Evolutionary conservation across 2,797 vertebrate species (phyloP).

Genomic region (Gobio occitaniae): DNA sequence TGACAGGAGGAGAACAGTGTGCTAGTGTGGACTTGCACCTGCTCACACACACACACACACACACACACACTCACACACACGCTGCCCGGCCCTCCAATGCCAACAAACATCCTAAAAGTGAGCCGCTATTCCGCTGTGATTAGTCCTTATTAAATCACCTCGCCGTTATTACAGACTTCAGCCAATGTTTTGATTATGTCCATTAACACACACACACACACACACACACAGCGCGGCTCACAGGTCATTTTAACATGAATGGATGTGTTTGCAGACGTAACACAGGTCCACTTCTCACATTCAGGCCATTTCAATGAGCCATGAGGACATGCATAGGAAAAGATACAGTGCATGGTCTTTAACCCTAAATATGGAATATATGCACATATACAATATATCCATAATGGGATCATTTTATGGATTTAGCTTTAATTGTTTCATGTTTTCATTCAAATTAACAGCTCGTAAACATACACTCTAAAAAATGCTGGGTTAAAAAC

Average conservation of each 20-base stretch:
- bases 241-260: conserved; percentile 55
- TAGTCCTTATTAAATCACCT: conserved; percentile 37
- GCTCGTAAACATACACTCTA: too few relatives aligned
- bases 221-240: conserved; percentile 17
- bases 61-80: conserved; percentile 5
- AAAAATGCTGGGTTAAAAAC: too few relatives aligned
- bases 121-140: conserved; percentile 23
- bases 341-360: too few relatives aligned
- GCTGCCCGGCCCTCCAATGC: background rate
- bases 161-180: conserved; percentile 27
- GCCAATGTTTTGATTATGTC: conserved; percentile 26
- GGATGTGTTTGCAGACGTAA: conserved; percentile 41
- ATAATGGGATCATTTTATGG: too few relatives aligned
- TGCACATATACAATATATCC: too few relatives aligned
- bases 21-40: conserved; percentile 57
- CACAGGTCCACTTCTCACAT: background rate
- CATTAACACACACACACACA: conserved; percentile 34
- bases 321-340: too few relatives aligned
- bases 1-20: conserved; percentile 61
- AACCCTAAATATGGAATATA: too few relatives aligned
- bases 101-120: conserved; percentile 16
- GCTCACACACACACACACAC: conserved; percentile 29
- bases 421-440: too few relatives aligned
- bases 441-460: too few relatives aligned
- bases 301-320: too few relatives aligned